A percentile compares a stretch with the other conserved stretches of the same genome.
phyloP scores from a whole-genome alignment of 1,140 invertebrate genomes.

The Papilio xuthus region DNA sequence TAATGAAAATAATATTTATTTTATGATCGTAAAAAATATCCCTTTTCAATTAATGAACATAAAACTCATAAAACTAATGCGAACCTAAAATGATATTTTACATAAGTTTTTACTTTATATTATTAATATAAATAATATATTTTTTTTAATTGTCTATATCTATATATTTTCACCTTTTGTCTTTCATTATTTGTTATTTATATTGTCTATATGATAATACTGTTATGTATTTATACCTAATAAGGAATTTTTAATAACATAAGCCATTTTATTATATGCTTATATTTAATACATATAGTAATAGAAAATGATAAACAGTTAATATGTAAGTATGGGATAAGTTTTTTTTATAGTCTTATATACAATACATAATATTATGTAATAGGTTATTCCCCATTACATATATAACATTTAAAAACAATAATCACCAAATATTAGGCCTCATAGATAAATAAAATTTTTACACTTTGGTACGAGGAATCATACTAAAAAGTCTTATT shows the following conservation, averaged over 20 bases:
- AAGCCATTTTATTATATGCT: too few relatives aligned
- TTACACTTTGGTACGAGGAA: not conserved
- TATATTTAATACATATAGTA: not conserved
- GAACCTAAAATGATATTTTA: not conserved
- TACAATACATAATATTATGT: too few relatives aligned
- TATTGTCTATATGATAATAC: conserved; percentile 22
- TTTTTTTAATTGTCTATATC: conserved; percentile 47
- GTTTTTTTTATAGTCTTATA: too few relatives aligned
- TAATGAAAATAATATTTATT: too few relatives aligned
- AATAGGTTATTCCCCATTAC: too few relatives aligned
- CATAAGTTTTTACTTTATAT: conserved; percentile 48
- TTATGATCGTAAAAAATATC: too few relatives aligned
- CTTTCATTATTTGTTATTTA: conserved; percentile 64
- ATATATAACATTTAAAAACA: not conserved
- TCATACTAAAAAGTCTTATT: not conserved
- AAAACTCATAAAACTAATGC: too few relatives aligned
- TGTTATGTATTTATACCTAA: not conserved
- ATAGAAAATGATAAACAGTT: not conserved
- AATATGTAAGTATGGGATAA: too few relatives aligned
- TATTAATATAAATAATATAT: conserved; percentile 43
- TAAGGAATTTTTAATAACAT: not conserved
- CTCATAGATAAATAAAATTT: not conserved
- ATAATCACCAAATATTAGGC: not conserved
- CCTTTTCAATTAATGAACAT: too few relatives aligned
- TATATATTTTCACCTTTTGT: conserved; percentile 70